Evolutionary conservation across 2,888 invertebrate genomes (phyloP), one percentile per base, ranked within the genome.

Genomic region (Melipona beecheii): DNA sequence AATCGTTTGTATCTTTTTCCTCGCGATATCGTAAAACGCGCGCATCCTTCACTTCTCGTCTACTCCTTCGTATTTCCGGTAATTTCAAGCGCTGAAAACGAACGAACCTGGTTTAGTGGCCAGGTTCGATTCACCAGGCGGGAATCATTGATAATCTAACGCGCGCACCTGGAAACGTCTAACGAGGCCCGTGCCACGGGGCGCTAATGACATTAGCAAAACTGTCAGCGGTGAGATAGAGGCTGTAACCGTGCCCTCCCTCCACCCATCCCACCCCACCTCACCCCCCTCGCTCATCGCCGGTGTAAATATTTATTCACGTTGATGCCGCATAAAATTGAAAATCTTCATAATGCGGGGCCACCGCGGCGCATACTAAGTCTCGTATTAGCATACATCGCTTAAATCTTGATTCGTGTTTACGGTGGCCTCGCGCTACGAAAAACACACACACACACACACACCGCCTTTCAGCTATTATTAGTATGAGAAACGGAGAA

Each of bases 341-440:
- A 91, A 91, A 91, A 91, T 91, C 91, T 90, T 91, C 90, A 91
- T 91, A 91, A 91, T 89, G 88, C 80, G 75, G 80, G 84, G 83
- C 86, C 86, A 89, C 87, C 86, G 89, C 81, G 83, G 87, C 87
- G 90, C 89, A 91, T 91, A 89, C 89, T 87, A 88, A 91, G 87
- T 86, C 87, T 71, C 86, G 81, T 86, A 90, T 91, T 91, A 91
- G 90, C 89, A 91, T 91, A 90, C 87, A 88, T 91, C 90, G 89
- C 84, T 91, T 87, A 89, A 91, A 90, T 91, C 91, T 91, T 87
- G 89, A 90, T 89, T 89, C 90, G 85, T 83, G 89, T 87, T 91
- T 88, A 87, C 85, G 86, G 75, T 83, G 75, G 83, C 80, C 82
- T 83, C 74, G 81, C 75, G 79, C 58, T 58, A 64, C 24, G 64